Evolutionary conservation across 2,113 vertebrate species (phyloP).

Genomic region (Hippoglossus stenolepis): DNA sequence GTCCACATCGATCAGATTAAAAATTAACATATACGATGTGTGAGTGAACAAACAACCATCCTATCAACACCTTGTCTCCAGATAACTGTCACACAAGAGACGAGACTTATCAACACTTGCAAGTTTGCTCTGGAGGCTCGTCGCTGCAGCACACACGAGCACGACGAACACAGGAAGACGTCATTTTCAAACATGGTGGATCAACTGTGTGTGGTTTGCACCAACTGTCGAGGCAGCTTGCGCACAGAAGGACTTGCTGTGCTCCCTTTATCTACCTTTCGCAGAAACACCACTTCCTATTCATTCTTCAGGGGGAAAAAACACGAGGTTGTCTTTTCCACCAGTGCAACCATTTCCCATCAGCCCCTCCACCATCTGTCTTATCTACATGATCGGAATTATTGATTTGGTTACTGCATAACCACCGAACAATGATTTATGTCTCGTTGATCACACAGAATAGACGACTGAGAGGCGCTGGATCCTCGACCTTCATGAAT

Average conservation of each 20-base stretch:
- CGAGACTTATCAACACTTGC: neutral
- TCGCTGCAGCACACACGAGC: slow-evolving; percentile 3
- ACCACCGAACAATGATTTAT: slow-evolving; percentile 60
- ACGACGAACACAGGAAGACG: slow-evolving; percentile 15
- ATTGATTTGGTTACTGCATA: slow-evolving; percentile 63
- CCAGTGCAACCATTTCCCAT: slow-evolving; percentile 43
- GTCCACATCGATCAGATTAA: neutral
- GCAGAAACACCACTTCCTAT: slow-evolving; percentile 67
- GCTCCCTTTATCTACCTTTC: slow-evolving; percentile 60
- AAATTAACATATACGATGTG: slow-evolving; percentile 9
- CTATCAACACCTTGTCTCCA: neutral
- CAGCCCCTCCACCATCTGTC: slow-evolving; percentile 51
- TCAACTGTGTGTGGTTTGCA: slow-evolving; percentile 41
- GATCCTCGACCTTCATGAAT: slow-evolving; percentile 68
- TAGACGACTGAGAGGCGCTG: slow-evolving; percentile 32
- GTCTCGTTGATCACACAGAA: slow-evolving; percentile 43
- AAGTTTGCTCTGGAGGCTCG: neutral
- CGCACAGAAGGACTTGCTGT: slow-evolving; percentile 26
- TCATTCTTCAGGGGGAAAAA: slow-evolving; percentile 23
- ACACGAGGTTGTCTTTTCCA: neutral
- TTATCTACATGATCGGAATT: slow-evolving; percentile 64
- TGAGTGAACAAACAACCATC: slow-evolving; percentile 7
- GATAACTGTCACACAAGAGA: slow-evolving; percentile 8
- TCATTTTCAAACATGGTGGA: slow-evolving; percentile 16
- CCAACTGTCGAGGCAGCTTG: slow-evolving; percentile 53